Evolutionary conservation across 2,888 invertebrate species (phyloP).

Genomic region (Patella pellucida): DNA sequence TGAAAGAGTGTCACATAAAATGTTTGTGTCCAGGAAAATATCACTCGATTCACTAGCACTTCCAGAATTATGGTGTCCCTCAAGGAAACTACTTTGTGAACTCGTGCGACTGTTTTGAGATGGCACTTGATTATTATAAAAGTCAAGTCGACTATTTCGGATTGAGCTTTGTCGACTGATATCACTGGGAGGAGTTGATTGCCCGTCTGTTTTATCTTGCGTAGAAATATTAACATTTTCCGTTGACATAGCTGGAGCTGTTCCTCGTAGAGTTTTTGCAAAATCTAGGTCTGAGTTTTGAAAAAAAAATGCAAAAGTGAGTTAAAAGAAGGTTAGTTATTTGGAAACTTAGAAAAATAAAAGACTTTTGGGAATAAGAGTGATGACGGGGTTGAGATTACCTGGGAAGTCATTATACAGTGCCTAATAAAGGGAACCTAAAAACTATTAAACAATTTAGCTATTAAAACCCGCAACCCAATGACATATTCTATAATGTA

Average conservation of each 20-base stretch:
- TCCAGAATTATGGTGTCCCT: neutral
- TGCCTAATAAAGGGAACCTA: too few species aligned
- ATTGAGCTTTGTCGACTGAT: neutral
- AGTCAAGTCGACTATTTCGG: neutral
- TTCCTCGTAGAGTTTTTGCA: conserved; percentile 49
- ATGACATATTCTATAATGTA: too few species aligned
- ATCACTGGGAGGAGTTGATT: neutral
- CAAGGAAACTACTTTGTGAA: conserved; percentile 7
- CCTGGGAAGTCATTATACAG: too few species aligned
- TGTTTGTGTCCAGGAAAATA: neutral
- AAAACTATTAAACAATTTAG: too few species aligned
- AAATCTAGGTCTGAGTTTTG: conserved; percentile 47
- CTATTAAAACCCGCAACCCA: too few species aligned
- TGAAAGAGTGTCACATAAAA: neutral
- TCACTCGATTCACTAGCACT: conserved; percentile 9
- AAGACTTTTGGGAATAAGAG: too few species aligned
- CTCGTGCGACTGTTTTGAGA: neutral
- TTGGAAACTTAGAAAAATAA: too few species aligned
- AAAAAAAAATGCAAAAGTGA: too few species aligned
- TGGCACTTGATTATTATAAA: conserved; percentile 1
- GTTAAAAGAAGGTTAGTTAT: too few species aligned
- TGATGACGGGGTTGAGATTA: too few species aligned
- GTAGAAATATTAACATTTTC: neutral
- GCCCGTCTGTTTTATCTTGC: neutral
- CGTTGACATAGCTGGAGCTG: conserved; percentile 34